A percentile compares a stretch with the other conserved stretches of the same genome.
Conservation (phyloP, 2,113 vertebrate species). For the Meriones unguiculatus region DNA sequence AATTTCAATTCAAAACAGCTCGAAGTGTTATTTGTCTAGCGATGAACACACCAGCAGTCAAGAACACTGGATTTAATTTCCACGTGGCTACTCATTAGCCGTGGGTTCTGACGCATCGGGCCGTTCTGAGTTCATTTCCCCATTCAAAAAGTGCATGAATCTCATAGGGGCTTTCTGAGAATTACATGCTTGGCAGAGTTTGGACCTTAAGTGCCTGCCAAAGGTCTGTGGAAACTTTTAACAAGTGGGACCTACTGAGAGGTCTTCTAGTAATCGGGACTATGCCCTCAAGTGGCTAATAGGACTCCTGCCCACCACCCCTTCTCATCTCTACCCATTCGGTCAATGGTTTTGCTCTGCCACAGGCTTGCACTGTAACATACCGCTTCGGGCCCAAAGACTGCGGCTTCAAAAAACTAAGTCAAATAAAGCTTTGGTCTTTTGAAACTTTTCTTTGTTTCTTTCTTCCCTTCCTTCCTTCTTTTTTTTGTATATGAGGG, state of each 20-base stretch:
- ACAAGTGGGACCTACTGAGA: background rate
- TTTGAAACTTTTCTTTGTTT: background rate
- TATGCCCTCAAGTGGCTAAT: background rate
- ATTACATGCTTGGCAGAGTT: background rate
- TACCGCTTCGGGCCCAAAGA: background rate
- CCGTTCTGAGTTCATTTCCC: background rate
- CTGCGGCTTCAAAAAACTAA: background rate
- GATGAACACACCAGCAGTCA: background rate
- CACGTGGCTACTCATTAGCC: background rate
- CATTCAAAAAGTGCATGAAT: slow-evolving; percentile 16
- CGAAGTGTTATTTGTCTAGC: background rate
- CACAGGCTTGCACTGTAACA: background rate
- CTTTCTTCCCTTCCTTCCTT: too few relatives aligned
- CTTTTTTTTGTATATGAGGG: background rate
- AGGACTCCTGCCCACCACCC: too few relatives aligned
- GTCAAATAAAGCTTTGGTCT: background rate
- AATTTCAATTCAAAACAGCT: slow-evolving; percentile 11
- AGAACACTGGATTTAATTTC: background rate
- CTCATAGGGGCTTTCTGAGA: background rate
- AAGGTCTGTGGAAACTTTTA: background rate
- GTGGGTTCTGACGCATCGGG: background rate
- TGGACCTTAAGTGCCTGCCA: background rate
- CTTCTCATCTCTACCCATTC: background rate
- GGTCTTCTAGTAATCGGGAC: background rate
- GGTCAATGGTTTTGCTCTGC: background rate